These are phyloP conservation scores for Altica lythri DNA, from an alignment of 2,888 invertebrate genomes.

Conservation along the genomic window DNA sequence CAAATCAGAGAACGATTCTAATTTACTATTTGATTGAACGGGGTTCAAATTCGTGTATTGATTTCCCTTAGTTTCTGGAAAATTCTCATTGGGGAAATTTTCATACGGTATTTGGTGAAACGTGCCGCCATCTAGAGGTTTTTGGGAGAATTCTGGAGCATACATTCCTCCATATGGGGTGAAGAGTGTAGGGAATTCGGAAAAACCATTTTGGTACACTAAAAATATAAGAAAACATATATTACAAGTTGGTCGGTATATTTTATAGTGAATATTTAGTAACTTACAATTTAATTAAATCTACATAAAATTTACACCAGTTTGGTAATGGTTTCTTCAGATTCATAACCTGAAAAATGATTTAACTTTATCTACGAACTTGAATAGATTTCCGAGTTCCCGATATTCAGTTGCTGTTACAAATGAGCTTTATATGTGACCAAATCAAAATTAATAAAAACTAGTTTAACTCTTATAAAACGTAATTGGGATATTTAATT, in stretches of 20 bases:
- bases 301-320: too few species aligned
- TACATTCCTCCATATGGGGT: slow-evolving; percentile 58
- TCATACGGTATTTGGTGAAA: slow-evolving; percentile 59
- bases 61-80: slow-evolving; percentile 60
- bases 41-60: slow-evolving; percentile 73
- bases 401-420: neutral
- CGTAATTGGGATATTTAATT: too few species aligned
- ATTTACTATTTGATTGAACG: slow-evolving; percentile 69
- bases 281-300: too few species aligned
- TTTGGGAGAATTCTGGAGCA: slow-evolving; percentile 44
- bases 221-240: neutral
- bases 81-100: slow-evolving; percentile 58
- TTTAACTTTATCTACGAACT: too few species aligned
- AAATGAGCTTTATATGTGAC: neutral
- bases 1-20: slow-evolving; percentile 72
- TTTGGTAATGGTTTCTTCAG: too few species aligned
- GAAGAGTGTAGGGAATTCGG: slow-evolving; percentile 57
- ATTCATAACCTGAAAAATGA: too few species aligned
- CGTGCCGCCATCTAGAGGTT: slow-evolving; percentile 43
- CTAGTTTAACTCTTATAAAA: too few species aligned
- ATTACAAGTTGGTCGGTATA: neutral
- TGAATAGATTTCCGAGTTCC: too few species aligned
- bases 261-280: too few species aligned
- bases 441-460: too few species aligned
- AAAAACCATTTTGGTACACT: slow-evolving; percentile 44